Conservation (phyloP, 2,797 vertebrate genomes). For the Enteromius treurensis region DNA sequence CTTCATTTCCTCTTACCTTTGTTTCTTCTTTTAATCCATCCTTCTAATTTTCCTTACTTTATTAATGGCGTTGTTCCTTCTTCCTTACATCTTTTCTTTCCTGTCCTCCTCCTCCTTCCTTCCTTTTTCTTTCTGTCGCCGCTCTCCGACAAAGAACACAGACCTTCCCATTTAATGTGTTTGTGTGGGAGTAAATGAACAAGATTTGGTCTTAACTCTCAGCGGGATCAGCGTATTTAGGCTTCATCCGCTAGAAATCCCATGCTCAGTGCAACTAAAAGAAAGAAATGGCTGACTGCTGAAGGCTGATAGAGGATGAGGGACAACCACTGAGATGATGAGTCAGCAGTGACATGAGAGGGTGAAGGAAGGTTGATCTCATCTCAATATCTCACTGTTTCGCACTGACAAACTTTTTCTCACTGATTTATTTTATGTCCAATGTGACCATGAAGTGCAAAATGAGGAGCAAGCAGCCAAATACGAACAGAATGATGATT, state of each 20-base stretch:
- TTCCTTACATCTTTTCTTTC: background rate
- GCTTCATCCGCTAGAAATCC: conserved; percentile 10
- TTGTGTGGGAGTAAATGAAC: conserved; percentile 31
- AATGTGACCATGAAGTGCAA: conserved; percentile 61
- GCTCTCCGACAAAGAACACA: conserved; percentile 1
- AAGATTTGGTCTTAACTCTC: conserved; percentile 8
- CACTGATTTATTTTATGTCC: conserved; percentile 63
- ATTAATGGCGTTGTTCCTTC: background rate
- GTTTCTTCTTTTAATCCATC: background rate
- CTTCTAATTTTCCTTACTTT: background rate
- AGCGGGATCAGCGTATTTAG: background rate
- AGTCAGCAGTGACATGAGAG: conserved; percentile 51
- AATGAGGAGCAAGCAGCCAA: conserved; percentile 66
- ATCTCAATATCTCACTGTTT: conserved; percentile 54
- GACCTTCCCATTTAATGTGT: background rate
- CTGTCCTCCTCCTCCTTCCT: background rate
- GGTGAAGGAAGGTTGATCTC: conserved; percentile 40
- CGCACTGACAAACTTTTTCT: conserved; percentile 51
- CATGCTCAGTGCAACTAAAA: conserved; percentile 2
- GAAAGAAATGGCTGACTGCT: conserved; percentile 13
- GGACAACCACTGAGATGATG: conserved; percentile 37
- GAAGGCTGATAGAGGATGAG: conserved; percentile 13
- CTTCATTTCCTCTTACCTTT: background rate
- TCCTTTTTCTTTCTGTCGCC: background rate
- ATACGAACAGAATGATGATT: conserved; percentile 56